Percentiles rank a stretch among this genome's conserved stretches.
phyloP scores from a whole-genome alignment of 2,888 invertebrate species.

The Calephelis perditalis region DNA sequence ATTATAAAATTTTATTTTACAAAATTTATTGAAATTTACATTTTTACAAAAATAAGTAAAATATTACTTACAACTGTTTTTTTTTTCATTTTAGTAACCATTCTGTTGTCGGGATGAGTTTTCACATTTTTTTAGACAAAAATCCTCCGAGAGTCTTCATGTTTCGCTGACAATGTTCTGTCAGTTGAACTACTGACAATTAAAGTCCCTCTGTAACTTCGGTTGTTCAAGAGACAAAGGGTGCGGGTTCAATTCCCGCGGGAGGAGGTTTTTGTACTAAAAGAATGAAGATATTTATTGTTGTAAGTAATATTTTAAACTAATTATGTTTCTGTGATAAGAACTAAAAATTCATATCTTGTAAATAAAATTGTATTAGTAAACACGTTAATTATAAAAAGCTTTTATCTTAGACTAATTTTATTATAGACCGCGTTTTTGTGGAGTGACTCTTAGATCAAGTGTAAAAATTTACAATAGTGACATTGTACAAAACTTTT shows the following conservation, averaged over 20 bases:
- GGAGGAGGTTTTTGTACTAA: too few species aligned
- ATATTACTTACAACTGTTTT: background rate
- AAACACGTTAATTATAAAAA: conserved; percentile 10
- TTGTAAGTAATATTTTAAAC: conserved; percentile 17
- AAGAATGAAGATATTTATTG: background rate
- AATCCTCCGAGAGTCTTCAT: too few species aligned
- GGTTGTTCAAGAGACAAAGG: too few species aligned
- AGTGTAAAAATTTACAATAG: conserved; percentile 46
- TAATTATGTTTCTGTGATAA: conserved; percentile 78
- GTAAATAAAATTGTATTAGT: conserved; percentile 48
- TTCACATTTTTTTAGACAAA: too few species aligned
- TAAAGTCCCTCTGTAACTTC: too few species aligned
- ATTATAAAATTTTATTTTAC: background rate
- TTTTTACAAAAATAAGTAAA: background rate
- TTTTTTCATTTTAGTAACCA: too few species aligned
- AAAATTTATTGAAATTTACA: background rate
- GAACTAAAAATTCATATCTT: conserved; percentile 61
- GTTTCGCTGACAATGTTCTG: too few species aligned
- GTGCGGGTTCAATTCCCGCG: too few species aligned
- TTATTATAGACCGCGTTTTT: conserved; percentile 37
- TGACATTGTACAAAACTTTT: conserved; percentile 75
- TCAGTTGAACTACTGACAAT: too few species aligned
- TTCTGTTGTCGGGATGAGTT: too few species aligned
- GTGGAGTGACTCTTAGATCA: conserved; percentile 45
- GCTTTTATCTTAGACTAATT: conserved; percentile 43